Conservation (phyloP, 2,797 vertebrate species). For the Sebastes dallii region DNA sequence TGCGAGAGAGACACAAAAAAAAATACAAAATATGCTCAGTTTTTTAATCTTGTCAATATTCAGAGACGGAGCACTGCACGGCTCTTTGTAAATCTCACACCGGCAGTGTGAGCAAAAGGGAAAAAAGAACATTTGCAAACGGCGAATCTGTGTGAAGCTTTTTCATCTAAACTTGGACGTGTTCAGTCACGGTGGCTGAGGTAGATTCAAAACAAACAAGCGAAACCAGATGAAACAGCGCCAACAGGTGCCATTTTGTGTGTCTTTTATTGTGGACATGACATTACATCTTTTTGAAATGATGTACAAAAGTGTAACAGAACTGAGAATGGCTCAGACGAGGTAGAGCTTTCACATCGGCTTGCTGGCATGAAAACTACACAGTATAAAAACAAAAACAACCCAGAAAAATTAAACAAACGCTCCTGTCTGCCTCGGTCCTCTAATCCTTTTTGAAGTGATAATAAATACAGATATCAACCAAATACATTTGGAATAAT, state of each 20-base stretch:
- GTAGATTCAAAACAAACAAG: conserved; percentile 41
- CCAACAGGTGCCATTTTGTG: conserved; percentile 71
- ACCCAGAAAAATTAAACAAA: conserved; percentile 72
- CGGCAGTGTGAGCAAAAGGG: neutral
- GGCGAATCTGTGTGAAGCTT: conserved; percentile 17
- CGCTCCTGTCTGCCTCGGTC: conserved; percentile 68
- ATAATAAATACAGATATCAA: conserved; percentile 93
- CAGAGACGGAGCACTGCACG: neutral
- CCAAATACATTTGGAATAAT: conserved; percentile 89
- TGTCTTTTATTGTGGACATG: conserved; percentile 94
- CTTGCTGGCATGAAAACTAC: conserved; percentile 89
- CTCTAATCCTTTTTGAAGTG: conserved; percentile 83
- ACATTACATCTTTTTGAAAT: conserved; percentile 88
- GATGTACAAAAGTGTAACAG: conserved; percentile 89
- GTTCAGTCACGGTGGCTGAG: conserved; percentile 36
- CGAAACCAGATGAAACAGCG: conserved; percentile 30
- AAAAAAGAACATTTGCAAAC: conserved; percentile 16
- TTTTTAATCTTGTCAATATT: conserved; percentile 20
- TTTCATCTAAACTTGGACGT: conserved; percentile 55
- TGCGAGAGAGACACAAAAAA: neutral
- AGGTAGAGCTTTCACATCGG: conserved; percentile 92
- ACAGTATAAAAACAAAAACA: conserved; percentile 77
- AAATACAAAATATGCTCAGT: neutral
- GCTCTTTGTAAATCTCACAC: conserved; percentile 34
- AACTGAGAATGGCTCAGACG: conserved; percentile 90